These are phyloP conservation scores for Sesia bembeciformis DNA, from an alignment of 2,888 invertebrate genomes.

Conservation along the genomic window DNA sequence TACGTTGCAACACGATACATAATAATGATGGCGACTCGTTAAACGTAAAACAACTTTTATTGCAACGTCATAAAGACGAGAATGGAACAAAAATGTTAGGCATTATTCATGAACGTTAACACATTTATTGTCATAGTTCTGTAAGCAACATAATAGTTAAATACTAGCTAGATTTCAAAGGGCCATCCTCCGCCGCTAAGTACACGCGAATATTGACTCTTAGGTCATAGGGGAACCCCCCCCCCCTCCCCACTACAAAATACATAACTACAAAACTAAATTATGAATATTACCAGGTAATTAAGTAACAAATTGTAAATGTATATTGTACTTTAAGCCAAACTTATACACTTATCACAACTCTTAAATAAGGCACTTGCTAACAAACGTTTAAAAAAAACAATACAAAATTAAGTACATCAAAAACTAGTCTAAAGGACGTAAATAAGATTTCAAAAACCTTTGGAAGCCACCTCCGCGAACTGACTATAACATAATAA, in stretches of 20 bases:
- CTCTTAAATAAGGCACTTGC: constrained; percentile 11
- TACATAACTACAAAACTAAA: not conserved
- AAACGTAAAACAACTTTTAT: no score
- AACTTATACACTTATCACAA: not conserved
- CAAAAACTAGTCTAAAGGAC: constrained; percentile 5
- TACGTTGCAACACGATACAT: no score
- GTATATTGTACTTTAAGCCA: constrained; percentile 38
- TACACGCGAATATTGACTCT: no score
- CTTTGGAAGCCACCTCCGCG: not conserved
- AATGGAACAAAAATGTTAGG: no score
- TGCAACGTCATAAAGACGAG: no score
- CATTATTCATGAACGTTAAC: no score
- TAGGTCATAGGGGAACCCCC: no score
- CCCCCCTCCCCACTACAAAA: not conserved
- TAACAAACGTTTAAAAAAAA: constrained; percentile 6
- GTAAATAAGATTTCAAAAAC: constrained; percentile 1
- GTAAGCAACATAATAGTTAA: no score
- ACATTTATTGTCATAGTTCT: no score
- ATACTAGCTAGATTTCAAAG: no score
- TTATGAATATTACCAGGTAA: not conserved
- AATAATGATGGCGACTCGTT: no score
- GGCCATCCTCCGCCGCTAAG: no score
- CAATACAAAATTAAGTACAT: constrained; percentile 9
- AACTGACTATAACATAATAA: not conserved
- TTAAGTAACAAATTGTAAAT: constrained; percentile 15